phyloP scores from a whole-genome alignment of 2,888 invertebrate species.

The Tachystola acroxantha region DNA sequence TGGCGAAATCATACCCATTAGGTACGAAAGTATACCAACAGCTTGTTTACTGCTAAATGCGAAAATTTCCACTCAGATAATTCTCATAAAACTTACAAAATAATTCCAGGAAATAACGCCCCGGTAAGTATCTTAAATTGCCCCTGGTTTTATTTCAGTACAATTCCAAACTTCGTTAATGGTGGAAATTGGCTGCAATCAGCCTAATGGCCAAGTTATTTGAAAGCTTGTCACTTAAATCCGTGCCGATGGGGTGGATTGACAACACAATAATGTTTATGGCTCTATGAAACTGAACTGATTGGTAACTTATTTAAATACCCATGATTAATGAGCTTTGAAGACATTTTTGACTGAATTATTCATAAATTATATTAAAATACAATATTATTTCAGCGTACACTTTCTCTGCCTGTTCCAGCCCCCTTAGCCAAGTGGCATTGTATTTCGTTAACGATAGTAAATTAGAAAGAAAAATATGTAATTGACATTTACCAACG shows the following conservation, averaged over 20 bases:
- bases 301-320: too few species aligned
- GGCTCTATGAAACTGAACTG: neutral
- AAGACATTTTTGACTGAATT: too few species aligned
- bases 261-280: constrained; percentile 15
- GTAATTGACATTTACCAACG: too few species aligned
- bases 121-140: constrained; percentile 20
- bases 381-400: too few species aligned
- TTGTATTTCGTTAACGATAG: too few species aligned
- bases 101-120: neutral
- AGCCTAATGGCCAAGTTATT: constrained; percentile 36
- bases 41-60: neutral
- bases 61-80: neutral
- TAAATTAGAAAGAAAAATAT: too few species aligned
- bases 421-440: too few species aligned
- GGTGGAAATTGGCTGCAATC: constrained; percentile 39
- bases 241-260: constrained; percentile 8
- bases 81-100: constrained; percentile 1
- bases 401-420: too few species aligned
- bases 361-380: too few species aligned
- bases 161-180: constrained; percentile 33
- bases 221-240: constrained; percentile 21
- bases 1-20: neutral
- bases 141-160: constrained; percentile 27
- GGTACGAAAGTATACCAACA: too few species aligned
- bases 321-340: too few species aligned